Percentiles rank a stretch among this genome's conserved stretches.
Conservation (phyloP, 23 tunicate genomes). For the Phallusia fumigata region DNA sequence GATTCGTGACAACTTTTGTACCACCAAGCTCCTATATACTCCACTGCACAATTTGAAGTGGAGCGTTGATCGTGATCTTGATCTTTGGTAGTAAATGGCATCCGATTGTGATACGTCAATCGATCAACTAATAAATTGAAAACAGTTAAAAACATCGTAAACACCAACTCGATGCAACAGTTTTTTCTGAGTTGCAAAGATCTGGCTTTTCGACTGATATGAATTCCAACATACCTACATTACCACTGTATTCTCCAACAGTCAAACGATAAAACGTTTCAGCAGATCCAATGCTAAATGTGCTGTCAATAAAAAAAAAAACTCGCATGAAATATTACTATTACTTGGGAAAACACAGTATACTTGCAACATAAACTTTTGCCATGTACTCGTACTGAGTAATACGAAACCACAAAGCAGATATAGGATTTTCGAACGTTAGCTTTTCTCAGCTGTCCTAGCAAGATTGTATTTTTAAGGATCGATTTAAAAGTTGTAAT, state of each 20-base stretch:
- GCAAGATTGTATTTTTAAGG: too few species aligned
- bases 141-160: background rate
- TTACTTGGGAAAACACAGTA: too few species aligned
- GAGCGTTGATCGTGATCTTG: conserved; percentile 27
- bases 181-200: too few species aligned
- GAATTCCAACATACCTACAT: conserved; percentile 20
- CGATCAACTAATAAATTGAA: too few species aligned
- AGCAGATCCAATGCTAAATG: conserved; percentile 21
- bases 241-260: conserved; percentile 24
- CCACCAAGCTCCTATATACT: conserved; percentile 53
- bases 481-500: too few species aligned
- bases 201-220: too few species aligned
- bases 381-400: too few species aligned
- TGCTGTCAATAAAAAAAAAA: conserved; percentile 15
- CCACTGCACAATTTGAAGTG: conserved; percentile 17
- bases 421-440: too few species aligned
- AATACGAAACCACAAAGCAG: background rate
- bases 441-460: too few species aligned
- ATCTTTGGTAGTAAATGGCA: conserved; percentile 28
- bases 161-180: too few species aligned
- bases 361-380: too few species aligned
- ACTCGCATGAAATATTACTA: too few species aligned
- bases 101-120: conserved; percentile 18
- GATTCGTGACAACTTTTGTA: conserved; percentile 27
- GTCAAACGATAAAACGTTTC: conserved; percentile 17